Conservation (phyloP, 2,888 invertebrate species). For the Eledona agricola region DNA sequence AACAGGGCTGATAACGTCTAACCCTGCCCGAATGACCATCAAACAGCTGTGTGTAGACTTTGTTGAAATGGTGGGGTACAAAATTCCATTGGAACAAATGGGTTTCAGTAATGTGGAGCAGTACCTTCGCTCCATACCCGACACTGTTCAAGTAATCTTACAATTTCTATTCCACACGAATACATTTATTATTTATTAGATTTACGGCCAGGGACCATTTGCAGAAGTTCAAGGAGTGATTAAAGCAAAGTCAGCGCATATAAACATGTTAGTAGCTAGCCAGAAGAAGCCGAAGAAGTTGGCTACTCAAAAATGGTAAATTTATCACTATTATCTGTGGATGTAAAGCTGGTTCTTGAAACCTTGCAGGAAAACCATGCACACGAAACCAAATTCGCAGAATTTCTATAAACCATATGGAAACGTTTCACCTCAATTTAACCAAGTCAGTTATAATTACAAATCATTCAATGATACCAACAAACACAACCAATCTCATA, state of each 20-base stretch:
- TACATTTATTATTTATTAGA: slow-evolving; percentile 40
- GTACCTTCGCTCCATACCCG: slow-evolving; percentile 49
- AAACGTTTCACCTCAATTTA: no score
- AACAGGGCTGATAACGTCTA: slow-evolving; percentile 49
- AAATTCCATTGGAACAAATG: slow-evolving; percentile 47
- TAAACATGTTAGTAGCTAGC: slow-evolving; percentile 49
- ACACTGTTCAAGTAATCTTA: slow-evolving; percentile 46
- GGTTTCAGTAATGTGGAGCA: slow-evolving; percentile 47
- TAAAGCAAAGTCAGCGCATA: slow-evolving; percentile 50
- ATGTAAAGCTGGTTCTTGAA: no score
- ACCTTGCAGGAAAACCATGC: no score
- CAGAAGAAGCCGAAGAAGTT: slow-evolving; percentile 40
- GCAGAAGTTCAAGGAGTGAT: slow-evolving; percentile 45
- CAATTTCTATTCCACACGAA: no score
- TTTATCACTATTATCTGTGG: no score
- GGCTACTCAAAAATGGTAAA: background rate
- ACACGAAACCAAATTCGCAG: no score
- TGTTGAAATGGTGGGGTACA: slow-evolving; percentile 44
- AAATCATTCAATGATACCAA: no score
- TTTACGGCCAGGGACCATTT: slow-evolving; percentile 46
- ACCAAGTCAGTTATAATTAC: no score
- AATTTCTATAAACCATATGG: no score
- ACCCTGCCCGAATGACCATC: slow-evolving; percentile 44
- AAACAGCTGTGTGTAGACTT: slow-evolving; percentile 48
- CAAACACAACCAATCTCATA: no score